These are phyloP conservation scores for Paraplagusia blochii DNA, from an alignment of 2,113 vertebrate species.

Conservation along the genomic window DNA sequence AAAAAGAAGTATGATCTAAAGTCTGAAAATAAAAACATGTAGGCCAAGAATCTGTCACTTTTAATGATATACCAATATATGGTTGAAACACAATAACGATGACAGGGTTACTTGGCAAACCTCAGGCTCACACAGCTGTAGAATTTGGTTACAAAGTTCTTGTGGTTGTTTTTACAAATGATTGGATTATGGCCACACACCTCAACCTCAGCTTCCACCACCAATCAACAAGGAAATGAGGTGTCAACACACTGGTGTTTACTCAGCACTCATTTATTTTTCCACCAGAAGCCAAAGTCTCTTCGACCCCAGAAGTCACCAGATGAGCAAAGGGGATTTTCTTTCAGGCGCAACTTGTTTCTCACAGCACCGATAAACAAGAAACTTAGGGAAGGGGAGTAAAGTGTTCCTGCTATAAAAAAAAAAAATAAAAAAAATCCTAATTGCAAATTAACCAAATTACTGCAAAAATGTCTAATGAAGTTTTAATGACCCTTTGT, in stretches of 20 bases:
- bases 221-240: conserved; percentile 81
- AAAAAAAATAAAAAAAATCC: not conserved
- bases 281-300: conserved; percentile 63
- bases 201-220: conserved; percentile 65
- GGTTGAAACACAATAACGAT: not conserved
- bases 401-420: conserved; percentile 7
- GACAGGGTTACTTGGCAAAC: conserved; percentile 12
- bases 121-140: conserved; percentile 14
- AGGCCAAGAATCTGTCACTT: not conserved
- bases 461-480: conserved; percentile 28
- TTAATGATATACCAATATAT: conserved; percentile 8
- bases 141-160: conserved; percentile 59
- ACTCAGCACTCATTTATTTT: conserved; percentile 76
- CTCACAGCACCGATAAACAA: conserved; percentile 13
- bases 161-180: conserved; percentile 68
- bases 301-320: conserved; percentile 46
- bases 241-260: conserved; percentile 79
- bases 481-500: conserved; percentile 17
- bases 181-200: conserved; percentile 81
- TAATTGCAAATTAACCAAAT: conserved; percentile 19
- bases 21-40: not conserved
- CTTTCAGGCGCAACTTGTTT: conserved; percentile 24
- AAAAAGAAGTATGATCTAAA: not conserved
- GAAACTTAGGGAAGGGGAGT: not conserved
- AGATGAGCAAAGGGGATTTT: conserved; percentile 54